Conservation (phyloP, 2,113 vertebrate species). For the Oncorhynchus kisutch region DNA sequence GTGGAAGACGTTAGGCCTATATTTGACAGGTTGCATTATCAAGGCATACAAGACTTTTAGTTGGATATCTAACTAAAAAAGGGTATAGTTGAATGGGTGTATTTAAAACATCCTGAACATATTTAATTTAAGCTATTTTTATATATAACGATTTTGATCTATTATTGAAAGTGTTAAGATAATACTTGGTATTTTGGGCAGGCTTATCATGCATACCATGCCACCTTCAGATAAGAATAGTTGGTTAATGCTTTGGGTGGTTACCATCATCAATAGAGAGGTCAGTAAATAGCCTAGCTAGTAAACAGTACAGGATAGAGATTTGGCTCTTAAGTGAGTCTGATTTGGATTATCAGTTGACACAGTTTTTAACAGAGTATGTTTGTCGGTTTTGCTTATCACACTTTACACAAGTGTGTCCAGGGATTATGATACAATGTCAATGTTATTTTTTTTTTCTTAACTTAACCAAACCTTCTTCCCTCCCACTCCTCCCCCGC, state of each 20-base stretch:
- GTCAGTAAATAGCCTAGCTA: background rate
- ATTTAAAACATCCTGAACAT: no score
- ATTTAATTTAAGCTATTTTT: no score
- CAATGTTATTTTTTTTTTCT: conserved; percentile 45
- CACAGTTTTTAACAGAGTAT: background rate
- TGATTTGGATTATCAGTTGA: background rate
- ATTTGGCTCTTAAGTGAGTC: background rate
- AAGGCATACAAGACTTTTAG: background rate
- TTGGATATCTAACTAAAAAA: background rate
- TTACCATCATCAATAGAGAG: background rate
- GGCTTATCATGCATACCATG: background rate
- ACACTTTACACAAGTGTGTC: conserved; percentile 52
- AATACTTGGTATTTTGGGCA: background rate
- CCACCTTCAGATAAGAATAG: background rate
- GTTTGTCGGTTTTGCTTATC: conserved; percentile 1
- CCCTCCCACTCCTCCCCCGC: conserved; percentile 44
- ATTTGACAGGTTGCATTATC: background rate
- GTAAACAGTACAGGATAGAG: background rate
- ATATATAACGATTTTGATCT: background rate
- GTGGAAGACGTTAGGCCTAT: background rate
- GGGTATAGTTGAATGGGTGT: background rate
- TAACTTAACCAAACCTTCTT: conserved; percentile 69
- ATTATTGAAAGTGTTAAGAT: background rate
- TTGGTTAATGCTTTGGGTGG: background rate
- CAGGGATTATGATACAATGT: conserved; percentile 41